Percentiles rank a stretch among this genome's conserved stretches.
Evolutionary conservation across 1,140 invertebrate species (phyloP).

Genomic region (Drosophila oshimai): DNA sequence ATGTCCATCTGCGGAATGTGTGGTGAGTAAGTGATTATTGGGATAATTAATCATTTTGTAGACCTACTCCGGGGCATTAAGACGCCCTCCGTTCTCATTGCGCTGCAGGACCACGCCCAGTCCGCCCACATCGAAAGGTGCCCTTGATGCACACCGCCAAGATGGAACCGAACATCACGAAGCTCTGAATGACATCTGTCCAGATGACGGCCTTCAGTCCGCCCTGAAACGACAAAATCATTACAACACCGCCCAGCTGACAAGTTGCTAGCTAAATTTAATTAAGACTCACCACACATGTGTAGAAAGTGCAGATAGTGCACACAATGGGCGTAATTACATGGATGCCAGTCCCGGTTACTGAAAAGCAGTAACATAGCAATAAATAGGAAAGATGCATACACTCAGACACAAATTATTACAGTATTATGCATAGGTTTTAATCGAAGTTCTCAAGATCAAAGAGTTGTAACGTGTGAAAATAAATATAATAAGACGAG

Average conservation of each 20-base stretch:
- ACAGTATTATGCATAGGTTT: too few species aligned
- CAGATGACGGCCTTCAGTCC: slow-evolving; percentile 96
- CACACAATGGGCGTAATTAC: slow-evolving; percentile 92
- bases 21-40: too few species aligned
- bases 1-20: slow-evolving; percentile 87
- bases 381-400: not conserved
- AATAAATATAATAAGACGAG: too few species aligned
- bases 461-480: too few species aligned
- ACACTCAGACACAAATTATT: not conserved
- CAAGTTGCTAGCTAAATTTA: slow-evolving; percentile 4
- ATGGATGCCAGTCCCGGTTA: slow-evolving; percentile 92
- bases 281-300: slow-evolving; percentile 89
- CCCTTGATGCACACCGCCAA: slow-evolving; percentile 91
- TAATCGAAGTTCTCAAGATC: too few species aligned
- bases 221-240: slow-evolving; percentile 85
- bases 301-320: slow-evolving; percentile 95
- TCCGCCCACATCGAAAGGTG: slow-evolving; percentile 91
- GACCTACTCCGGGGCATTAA: slow-evolving; percentile 90
- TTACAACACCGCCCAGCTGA: not conserved
- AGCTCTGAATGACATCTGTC: slow-evolving; percentile 95
- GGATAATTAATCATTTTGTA: not conserved
- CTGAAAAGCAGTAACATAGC: slow-evolving; percentile 83
- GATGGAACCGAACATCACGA: slow-evolving; percentile 93
- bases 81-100: slow-evolving; percentile 88
- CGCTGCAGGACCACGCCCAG: slow-evolving; percentile 87